Evolutionary conservation across 2,888 invertebrate species (phyloP).

Genomic region (Tiliacea citrago): DNA sequence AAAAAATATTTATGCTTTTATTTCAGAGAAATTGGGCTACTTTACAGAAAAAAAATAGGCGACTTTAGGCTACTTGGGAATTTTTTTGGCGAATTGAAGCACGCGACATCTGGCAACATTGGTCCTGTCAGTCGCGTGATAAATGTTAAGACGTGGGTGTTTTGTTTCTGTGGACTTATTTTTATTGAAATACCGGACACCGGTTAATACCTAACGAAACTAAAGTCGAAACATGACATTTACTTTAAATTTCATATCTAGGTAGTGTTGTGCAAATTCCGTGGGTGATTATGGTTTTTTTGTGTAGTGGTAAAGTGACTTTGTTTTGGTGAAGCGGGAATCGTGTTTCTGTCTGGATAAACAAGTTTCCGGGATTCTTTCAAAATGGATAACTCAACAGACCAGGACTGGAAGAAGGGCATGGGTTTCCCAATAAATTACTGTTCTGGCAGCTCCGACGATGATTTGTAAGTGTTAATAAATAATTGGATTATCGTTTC

Average conservation of each 20-base stretch:
- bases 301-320: slow-evolving; percentile 43
- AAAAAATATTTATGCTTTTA: too few species aligned
- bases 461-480: slow-evolving; percentile 84
- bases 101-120: neutral
- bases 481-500: slow-evolving; percentile 40
- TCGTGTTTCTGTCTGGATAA: slow-evolving; percentile 35
- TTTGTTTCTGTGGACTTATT: slow-evolving; percentile 1
- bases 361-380: slow-evolving; percentile 63
- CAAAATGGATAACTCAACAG: slow-evolving; percentile 81
- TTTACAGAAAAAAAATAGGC: too few species aligned
- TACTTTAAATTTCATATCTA: slow-evolving; percentile 52
- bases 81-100: too few species aligned
- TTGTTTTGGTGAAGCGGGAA: slow-evolving; percentile 61
- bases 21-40: too few species aligned
- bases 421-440: slow-evolving; percentile 89
- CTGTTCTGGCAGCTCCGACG: slow-evolving; percentile 86
- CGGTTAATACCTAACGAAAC: slow-evolving; percentile 53
- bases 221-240: slow-evolving; percentile 56
- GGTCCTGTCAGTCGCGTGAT: slow-evolving; percentile 36
- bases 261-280: slow-evolving; percentile 64
- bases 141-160: slow-evolving; percentile 42
- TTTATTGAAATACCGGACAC: slow-evolving; percentile 58
- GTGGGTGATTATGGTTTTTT: slow-evolving; percentile 66
- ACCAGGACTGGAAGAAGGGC: slow-evolving; percentile 88
- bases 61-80: too few species aligned